Conservation (phyloP, 2,888 invertebrate species). For the Tinea pellionella region DNA sequence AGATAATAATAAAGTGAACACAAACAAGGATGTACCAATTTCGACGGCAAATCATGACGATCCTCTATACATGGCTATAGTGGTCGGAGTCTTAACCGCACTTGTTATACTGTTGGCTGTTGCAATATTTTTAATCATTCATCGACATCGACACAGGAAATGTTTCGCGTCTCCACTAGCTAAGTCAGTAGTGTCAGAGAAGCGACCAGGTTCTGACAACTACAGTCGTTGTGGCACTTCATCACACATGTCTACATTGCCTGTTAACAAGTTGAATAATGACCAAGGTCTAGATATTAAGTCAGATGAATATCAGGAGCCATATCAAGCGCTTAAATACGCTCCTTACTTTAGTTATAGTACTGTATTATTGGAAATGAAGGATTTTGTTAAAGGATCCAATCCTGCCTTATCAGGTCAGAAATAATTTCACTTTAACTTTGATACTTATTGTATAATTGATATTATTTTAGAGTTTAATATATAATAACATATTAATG, state of each 20-base stretch:
- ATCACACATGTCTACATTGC: constrained; percentile 56
- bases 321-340: constrained; percentile 80
- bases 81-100: constrained; percentile 80
- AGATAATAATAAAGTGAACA: constrained; percentile 56
- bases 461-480: no score
- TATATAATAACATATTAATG: no score
- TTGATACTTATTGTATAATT: no score
- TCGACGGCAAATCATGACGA: constrained; percentile 77
- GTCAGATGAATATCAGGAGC: constrained; percentile 82
- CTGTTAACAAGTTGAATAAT: constrained; percentile 64
- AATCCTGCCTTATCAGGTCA: constrained; percentile 51
- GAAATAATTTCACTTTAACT: background rate
- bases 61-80: constrained; percentile 79
- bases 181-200: constrained; percentile 45
- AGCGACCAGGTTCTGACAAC: constrained; percentile 69
- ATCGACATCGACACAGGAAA: constrained; percentile 77
- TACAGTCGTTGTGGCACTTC: constrained; percentile 66
- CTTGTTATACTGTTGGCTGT: constrained; percentile 78
- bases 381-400: constrained; percentile 71
- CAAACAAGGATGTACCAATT: constrained; percentile 71
- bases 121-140: constrained; percentile 78
- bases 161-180: constrained; percentile 79
- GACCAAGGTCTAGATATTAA: constrained; percentile 70
- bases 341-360: constrained; percentile 83
- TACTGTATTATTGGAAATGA: constrained; percentile 81